Percentiles rank a stretch among this genome's conserved stretches.
Conservation (phyloP, 1,140 invertebrate genomes). For the Coenobita brevimanus region DNA sequence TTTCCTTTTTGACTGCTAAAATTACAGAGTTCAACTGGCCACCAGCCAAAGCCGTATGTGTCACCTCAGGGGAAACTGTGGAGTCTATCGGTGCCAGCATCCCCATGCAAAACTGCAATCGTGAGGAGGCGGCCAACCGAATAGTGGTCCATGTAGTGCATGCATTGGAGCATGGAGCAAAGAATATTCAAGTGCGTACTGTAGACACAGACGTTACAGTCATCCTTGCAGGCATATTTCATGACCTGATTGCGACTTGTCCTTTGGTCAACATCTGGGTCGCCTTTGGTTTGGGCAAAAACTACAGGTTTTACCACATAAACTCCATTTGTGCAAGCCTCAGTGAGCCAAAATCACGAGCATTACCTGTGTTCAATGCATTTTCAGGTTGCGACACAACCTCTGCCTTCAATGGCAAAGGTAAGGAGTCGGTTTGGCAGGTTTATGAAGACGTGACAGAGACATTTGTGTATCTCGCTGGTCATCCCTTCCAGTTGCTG, state of each 20-base stretch:
- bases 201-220: constrained; percentile 2
- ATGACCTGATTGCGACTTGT: constrained; percentile 7
- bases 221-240: constrained; percentile 16
- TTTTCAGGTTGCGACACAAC: constrained; percentile 28
- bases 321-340: constrained; percentile 7
- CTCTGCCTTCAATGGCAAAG: constrained; percentile 13
- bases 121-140: neutral
- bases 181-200: neutral
- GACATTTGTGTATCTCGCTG: neutral
- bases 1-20: neutral
- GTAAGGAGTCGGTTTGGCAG: constrained; percentile 17
- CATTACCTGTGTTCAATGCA: constrained; percentile 37
- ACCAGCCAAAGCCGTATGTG: constrained; percentile 7
- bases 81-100: neutral
- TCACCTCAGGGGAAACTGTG: neutral
- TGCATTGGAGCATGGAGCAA: neutral
- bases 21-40: neutral
- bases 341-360: constrained; percentile 13
- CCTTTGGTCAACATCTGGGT: constrained; percentile 33
- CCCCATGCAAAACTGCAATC: neutral
- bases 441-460: constrained; percentile 20
- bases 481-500: constrained; percentile 11
- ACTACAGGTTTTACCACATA: constrained; percentile 16
- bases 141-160: neutral
- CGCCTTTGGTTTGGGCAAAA: constrained; percentile 39